phyloP scores from a whole-genome alignment of 2,113 vertebrate species.

The Tragelaphus imberbis region DNA sequence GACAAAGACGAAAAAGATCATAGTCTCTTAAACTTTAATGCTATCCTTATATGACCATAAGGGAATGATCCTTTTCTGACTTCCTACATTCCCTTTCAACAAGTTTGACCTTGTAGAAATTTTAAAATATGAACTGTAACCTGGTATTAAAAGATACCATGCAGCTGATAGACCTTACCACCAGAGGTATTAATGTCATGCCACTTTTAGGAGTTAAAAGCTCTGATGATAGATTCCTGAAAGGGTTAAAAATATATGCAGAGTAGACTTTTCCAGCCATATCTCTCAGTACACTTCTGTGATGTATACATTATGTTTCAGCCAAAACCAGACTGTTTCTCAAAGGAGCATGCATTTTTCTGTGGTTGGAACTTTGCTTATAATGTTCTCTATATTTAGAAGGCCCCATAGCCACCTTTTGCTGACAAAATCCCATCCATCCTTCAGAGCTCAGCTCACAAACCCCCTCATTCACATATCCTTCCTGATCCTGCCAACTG shows the following conservation, averaged over 20 bases:
- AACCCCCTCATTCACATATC: conserved; percentile 13
- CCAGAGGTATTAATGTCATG: background rate
- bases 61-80: background rate
- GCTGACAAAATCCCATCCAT: conserved; percentile 47
- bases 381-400: conserved; percentile 44
- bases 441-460: conserved; percentile 25
- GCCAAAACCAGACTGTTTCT: conserved; percentile 48
- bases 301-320: conserved; percentile 1
- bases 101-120: background rate
- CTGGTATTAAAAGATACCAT: background rate
- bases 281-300: background rate
- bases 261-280: background rate
- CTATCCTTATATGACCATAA: background rate
- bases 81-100: background rate
- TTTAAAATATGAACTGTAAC: background rate
- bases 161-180: background rate
- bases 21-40: background rate
- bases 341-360: conserved; percentile 44
- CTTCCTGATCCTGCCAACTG: conserved; percentile 50
- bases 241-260: conserved; percentile 32
- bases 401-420: conserved; percentile 28
- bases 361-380: conserved; percentile 43
- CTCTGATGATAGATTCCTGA: background rate
- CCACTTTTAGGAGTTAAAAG: background rate
- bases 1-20: background rate